Evolutionary conservation across 2,113 vertebrate species (phyloP), one percentile per base, ranked within the genome.

Genomic region (Tyrannus savana): DNA sequence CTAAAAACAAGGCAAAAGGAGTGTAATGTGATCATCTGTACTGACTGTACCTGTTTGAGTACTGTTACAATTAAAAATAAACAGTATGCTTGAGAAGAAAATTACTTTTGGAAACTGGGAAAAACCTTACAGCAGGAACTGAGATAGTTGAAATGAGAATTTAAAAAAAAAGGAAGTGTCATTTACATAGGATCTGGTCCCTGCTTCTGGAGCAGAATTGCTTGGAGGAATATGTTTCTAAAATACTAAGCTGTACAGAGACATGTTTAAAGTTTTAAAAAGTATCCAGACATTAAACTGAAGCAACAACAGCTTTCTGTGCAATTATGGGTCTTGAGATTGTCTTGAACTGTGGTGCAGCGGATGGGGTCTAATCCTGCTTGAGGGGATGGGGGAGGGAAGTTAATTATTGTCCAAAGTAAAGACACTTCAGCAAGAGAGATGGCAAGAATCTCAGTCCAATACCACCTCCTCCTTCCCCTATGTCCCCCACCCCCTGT

Each of bases 361-460:
- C 49, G 25, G 42, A 19, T 60, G 37, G 35, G 18, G 7, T 89
- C 19, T 52, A 72, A 84, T 77, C 21, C 31, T 2, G 0, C 4
- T 39, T 30, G 33, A 9, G 14, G 3, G 0, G 12, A 15, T 41
- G 39, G 39, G 42, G 0, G 6, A 37, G 9, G 0, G 1, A 35
- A 56, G 25, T 41, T 56, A 69, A 23, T 84, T 80, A 27, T 50
- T 85, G 6, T 5, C 13, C 3, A 30, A 53, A 35, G 2, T 7
- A 59, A 44, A 67, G 12, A 37, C 5, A 1, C 33, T 71, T 81
- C 52, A 71, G 46, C 13, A n/a, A 28, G 23, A 58, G 11, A 39
- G 3, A 18, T 56, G 33, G 16, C 19, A 64, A 59, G 39, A 74
- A 74, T 79, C 33, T 18, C 14, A 25, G 21, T 50, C 41, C 31